Evolutionary conservation across 2,113 vertebrate species (phyloP).

Genomic region (Psilopsiagon aurifrons): DNA sequence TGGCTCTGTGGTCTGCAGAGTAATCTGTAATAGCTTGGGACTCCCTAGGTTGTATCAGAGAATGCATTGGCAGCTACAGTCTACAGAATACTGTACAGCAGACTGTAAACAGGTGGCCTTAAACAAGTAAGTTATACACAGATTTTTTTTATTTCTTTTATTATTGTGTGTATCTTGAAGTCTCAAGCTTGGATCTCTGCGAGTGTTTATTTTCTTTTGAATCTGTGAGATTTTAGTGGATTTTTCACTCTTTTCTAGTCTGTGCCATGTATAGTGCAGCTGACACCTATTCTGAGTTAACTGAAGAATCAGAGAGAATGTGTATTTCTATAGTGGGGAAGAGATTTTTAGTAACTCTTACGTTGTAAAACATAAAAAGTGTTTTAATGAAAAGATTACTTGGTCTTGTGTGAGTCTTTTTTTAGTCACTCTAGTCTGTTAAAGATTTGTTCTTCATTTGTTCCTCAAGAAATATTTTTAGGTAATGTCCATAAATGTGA

Average conservation of each 20-base stretch:
- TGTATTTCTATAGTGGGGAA: background rate
- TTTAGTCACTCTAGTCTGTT: background rate
- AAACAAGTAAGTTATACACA: background rate
- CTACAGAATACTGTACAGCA: rapidly evolving
- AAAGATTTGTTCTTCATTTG: background rate
- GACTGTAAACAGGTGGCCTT: background rate
- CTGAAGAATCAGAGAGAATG: background rate
- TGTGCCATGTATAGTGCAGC: background rate
- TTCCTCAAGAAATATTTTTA: background rate
- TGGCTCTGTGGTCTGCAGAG: background rate
- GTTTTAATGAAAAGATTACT: background rate
- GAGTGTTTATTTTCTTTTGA: background rate
- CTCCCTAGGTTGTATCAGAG: background rate
- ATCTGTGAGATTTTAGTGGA: background rate
- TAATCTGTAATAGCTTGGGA: background rate
- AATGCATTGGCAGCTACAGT: background rate
- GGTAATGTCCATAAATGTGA: background rate
- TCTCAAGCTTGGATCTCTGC: background rate
- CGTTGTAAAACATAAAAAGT: rapidly evolving
- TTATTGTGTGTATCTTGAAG: background rate
- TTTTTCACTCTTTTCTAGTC: background rate
- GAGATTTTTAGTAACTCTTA: background rate
- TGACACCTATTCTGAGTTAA: background rate
- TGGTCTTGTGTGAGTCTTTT: background rate
- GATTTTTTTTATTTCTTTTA: background rate